These are phyloP conservation scores for Drosophila nannoptera DNA, from an alignment of 1,140 invertebrate genomes.

Conservation along the genomic window DNA sequence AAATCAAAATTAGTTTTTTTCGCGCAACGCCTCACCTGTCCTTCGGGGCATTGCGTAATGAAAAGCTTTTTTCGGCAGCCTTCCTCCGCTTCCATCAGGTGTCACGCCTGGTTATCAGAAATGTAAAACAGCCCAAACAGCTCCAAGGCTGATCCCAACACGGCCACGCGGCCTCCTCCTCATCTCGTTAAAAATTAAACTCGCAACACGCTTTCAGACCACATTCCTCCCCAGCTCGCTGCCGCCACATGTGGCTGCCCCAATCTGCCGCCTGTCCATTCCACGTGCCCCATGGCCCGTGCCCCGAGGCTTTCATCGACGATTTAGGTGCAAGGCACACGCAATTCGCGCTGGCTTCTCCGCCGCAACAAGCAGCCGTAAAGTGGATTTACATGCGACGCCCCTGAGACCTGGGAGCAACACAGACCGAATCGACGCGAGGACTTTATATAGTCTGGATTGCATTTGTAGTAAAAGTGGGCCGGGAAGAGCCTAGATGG, in stretches of 20 bases:
- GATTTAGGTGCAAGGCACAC: slow-evolving; percentile 55
- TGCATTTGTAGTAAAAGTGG: too few species aligned
- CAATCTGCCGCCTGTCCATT: background rate
- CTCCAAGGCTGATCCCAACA: slow-evolving; percentile 26
- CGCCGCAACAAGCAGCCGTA: slow-evolving; percentile 19
- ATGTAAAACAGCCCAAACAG: slow-evolving; percentile 32
- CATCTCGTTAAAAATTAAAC: slow-evolving; percentile 67
- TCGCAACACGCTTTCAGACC: slow-evolving; percentile 31
- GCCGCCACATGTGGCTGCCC: slow-evolving; percentile 25
- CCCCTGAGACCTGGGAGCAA: slow-evolving; percentile 39
- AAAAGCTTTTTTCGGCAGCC: slow-evolving; percentile 30
- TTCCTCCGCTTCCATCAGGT: slow-evolving; percentile 26
- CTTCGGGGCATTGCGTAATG: slow-evolving; percentile 25
- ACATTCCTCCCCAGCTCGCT: slow-evolving; percentile 2
- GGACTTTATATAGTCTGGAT: background rate
- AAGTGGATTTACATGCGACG: slow-evolving; percentile 67
- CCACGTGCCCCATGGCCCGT: background rate
- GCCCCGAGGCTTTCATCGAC: slow-evolving; percentile 25
- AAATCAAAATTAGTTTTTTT: slow-evolving; percentile 72
- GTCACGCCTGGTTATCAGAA: slow-evolving; percentile 31
- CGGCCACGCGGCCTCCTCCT: background rate
- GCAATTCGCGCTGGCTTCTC: slow-evolving; percentile 43
- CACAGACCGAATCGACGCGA: background rate
- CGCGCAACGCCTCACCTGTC: slow-evolving; percentile 24
- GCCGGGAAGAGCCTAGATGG: too few species aligned